These are phyloP conservation scores for Acronicta aceris DNA, from an alignment of 2,888 invertebrate genomes.

Conservation along the genomic window DNA sequence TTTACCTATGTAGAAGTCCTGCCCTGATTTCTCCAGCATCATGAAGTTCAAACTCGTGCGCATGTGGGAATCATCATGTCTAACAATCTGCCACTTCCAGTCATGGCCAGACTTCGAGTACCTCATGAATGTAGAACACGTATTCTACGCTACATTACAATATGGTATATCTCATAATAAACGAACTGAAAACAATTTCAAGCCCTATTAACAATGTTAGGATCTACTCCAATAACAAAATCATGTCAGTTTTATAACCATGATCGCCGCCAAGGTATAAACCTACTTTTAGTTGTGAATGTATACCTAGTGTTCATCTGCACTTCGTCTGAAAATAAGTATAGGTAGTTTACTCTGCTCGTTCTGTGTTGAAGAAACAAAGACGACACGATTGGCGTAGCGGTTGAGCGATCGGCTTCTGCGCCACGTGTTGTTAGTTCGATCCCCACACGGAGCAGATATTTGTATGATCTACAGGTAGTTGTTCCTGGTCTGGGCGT, in stretches of 20 bases:
- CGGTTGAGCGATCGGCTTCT: no score
- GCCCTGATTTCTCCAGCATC: no score
- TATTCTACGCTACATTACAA: neutral
- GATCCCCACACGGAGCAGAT: no score
- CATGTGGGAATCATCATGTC: no score
- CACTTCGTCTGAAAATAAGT: conserved; percentile 11
- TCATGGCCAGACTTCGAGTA: conserved; percentile 11
- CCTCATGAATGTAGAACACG: neutral
- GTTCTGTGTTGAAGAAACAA: neutral
- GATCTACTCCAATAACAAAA: neutral
- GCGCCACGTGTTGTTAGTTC: no score
- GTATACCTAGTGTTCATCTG: neutral
- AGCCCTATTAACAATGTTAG: conserved; percentile 26
- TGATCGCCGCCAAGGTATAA: conserved; percentile 22
- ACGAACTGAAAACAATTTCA: conserved; percentile 19
- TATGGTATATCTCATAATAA: neutral
- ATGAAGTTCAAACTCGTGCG: no score
- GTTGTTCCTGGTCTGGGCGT: no score
- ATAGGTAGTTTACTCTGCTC: neutral
- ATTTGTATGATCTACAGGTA: no score
- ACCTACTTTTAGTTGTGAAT: conserved; percentile 25
- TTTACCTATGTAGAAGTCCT: no score
- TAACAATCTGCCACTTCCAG: neutral
- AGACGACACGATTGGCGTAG: no score
- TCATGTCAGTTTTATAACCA: conserved; percentile 8